Evolutionary conservation across 1,140 invertebrate genomes (phyloP).

Genomic region (Diorhabda elongata): DNA sequence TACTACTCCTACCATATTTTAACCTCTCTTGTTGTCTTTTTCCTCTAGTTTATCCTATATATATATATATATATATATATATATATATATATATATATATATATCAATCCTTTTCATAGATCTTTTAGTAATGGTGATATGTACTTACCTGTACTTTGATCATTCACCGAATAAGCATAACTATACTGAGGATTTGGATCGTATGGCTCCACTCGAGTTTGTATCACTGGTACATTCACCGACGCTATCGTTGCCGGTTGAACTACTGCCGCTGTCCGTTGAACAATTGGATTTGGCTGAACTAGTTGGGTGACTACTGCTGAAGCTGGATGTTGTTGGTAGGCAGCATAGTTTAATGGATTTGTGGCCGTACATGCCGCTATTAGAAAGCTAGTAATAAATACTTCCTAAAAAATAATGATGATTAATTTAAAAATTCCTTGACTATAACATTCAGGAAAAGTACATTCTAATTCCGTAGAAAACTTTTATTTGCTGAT

Average conservation of each 20-base stretch:
- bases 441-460: no score
- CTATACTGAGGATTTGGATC: constrained; percentile 61
- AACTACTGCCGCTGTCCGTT: neutral
- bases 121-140: no score
- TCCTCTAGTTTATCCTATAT: no score
- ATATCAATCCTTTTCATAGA: no score
- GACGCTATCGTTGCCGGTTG: constrained; percentile 1
- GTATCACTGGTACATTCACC: constrained; percentile 39
- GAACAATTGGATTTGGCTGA: neutral
- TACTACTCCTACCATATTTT: no score
- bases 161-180: constrained; percentile 67
- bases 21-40: no score
- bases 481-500: no score
- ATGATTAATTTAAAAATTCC: no score
- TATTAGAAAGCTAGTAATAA: neutral
- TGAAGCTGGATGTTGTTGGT: neutral
- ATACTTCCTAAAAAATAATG: neutral
- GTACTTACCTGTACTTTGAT: constrained; percentile 58
- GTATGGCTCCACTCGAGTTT: constrained; percentile 51
- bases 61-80: no score
- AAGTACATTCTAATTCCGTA: no score
- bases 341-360: neutral
- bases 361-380: neutral
- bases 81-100: no score
- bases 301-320: neutral